These are phyloP conservation scores for Dynastes grantii DNA, from an alignment of 2,888 invertebrate species.

Conservation along the genomic window DNA sequence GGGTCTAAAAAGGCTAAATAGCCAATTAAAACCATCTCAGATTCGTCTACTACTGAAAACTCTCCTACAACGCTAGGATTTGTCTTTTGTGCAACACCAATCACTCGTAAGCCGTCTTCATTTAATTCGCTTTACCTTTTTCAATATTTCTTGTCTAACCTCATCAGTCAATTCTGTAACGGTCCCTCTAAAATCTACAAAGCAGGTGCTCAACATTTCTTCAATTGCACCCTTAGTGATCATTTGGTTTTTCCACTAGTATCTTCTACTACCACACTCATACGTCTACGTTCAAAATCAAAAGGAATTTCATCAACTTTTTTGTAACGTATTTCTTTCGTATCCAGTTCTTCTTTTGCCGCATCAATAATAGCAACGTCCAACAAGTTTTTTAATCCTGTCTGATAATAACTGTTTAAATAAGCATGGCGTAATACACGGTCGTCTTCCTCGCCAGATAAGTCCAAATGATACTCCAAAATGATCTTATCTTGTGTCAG, in stretches of 20 bases:
- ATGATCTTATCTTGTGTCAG: constrained; percentile 4
- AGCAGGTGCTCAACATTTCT: neutral
- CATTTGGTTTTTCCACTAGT: neutral
- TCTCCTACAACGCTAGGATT: neutral
- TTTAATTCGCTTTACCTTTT: neutral
- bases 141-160: neutral
- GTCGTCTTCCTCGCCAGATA: neutral
- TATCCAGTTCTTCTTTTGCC: neutral
- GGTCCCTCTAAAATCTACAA: neutral
- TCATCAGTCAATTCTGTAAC: neutral
- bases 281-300: neutral
- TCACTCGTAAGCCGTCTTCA: neutral
- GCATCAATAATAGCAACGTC: neutral
- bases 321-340: neutral
- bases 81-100: neutral
- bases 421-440: neutral
- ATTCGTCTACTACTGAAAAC: neutral
- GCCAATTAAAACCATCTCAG: neutral
- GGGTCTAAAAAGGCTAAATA: constrained; percentile 1
- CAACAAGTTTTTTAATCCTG: too few relatives aligned
- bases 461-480: neutral
- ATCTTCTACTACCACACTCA: neutral
- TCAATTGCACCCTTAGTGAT: too few relatives aligned
- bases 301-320: constrained; percentile 12
- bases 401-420: constrained; percentile 1